These are phyloP conservation scores for Odontomachus brunneus DNA, from an alignment of 1,140 invertebrate genomes.

Conservation along the genomic window DNA sequence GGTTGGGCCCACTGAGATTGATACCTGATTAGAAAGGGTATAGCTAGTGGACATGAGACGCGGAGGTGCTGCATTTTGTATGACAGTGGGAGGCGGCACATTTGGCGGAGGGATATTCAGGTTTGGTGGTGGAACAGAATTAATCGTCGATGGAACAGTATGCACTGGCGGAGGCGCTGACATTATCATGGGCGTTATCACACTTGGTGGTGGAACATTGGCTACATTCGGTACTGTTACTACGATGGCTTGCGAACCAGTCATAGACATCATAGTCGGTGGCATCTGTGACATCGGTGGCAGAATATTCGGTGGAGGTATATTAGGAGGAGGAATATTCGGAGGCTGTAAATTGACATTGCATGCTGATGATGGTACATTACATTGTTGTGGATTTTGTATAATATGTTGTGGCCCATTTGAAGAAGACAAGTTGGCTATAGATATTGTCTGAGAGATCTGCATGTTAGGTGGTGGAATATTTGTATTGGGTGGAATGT, in stretches of 20 bases:
- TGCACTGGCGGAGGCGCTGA: slow-evolving; percentile 81
- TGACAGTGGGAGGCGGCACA: slow-evolving; percentile 79
- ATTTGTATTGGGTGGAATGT: slow-evolving; percentile 79
- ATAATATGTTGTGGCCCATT: slow-evolving; percentile 78
- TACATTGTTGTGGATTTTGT: slow-evolving; percentile 82
- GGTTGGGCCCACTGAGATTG: slow-evolving; percentile 71
- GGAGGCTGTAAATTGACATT: slow-evolving; percentile 84
- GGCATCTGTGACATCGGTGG: slow-evolving; percentile 81
- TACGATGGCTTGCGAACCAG: slow-evolving; percentile 83
- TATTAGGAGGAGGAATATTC: slow-evolving; percentile 85
- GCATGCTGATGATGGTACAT: slow-evolving; percentile 82
- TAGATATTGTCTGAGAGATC: slow-evolving; percentile 69
- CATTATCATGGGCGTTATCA: slow-evolving; percentile 84
- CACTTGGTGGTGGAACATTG: slow-evolving; percentile 81
- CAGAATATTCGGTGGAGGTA: slow-evolving; percentile 80
- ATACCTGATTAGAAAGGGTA: slow-evolving; percentile 78
- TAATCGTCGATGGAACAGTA: slow-evolving; percentile 76
- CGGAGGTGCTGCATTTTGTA: slow-evolving; percentile 76
- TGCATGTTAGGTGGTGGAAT: slow-evolving; percentile 81
- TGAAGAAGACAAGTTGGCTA: slow-evolving; percentile 64
- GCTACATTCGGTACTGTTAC: slow-evolving; percentile 79
- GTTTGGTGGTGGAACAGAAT: slow-evolving; percentile 81
- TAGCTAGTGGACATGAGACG: slow-evolving; percentile 77
- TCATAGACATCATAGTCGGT: slow-evolving; percentile 80
- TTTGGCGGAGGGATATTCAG: slow-evolving; percentile 80